Conservation (phyloP, 2,113 vertebrate species). For the Saguinus midas region DNA sequence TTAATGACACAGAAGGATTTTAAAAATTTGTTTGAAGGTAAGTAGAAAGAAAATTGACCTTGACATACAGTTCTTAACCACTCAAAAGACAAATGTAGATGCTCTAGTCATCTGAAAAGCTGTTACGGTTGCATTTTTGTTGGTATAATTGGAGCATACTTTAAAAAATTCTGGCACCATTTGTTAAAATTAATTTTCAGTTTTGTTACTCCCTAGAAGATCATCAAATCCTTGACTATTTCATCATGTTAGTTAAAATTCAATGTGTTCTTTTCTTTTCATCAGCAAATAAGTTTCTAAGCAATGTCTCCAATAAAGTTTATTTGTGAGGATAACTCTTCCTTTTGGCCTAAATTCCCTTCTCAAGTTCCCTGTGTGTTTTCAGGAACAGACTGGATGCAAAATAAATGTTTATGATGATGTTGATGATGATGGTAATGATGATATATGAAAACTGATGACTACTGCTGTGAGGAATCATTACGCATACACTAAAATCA, state of each 20-base stretch:
- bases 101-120: neutral
- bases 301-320: neutral
- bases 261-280: neutral
- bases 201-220: neutral
- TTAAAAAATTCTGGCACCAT: neutral
- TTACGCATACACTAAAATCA: neutral
- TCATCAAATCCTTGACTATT: neutral
- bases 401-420: conserved; percentile 9
- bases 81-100: neutral
- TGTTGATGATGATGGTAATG: neutral
- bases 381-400: neutral
- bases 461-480: neutral
- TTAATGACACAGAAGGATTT: conserved; percentile 40
- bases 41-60: neutral
- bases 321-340: neutral
- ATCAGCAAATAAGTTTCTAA: neutral
- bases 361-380: neutral
- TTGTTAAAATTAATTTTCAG: neutral
- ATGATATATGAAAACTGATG: neutral
- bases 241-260: neutral
- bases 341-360: neutral
- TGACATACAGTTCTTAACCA: neutral
- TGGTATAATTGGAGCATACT: neutral
- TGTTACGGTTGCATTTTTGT: fast-evolving
- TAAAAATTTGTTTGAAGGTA: neutral